Base-by-base conservation (phyloP, 2,888 invertebrate genomes). In the Drosophila barbarae region DNA sequence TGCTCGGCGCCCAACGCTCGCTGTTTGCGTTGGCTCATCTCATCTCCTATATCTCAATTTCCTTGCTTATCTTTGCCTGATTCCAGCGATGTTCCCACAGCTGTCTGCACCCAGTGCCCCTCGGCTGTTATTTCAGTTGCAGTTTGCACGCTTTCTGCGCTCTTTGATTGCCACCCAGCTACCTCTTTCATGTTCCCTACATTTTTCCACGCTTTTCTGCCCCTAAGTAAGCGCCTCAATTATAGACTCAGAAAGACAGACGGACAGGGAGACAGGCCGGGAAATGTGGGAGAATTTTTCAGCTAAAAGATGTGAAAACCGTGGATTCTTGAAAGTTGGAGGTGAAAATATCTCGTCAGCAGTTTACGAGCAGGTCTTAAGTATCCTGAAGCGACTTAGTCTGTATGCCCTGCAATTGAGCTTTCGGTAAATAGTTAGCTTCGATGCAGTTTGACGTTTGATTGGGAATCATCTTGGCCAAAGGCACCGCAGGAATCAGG, bases 121-220 rank as follows among this genome's bases (percentile, higher is more conserved):
- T 61, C 49, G 79, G 84, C 77, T 79, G 81, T 83, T 80, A 80
- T 79, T 83, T 72, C 78, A 79, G 79, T 80, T 80, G 84, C 75
- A 80, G 77, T 74, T 71, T 44, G 18, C 21, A 15, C 30, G 8
- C n/a, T 47, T 47, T 60, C 42, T 42, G 18, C 51, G 42, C 71
- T 75, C 71, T 75, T 73, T 80, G 77, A 77, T 80, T 77, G 81
- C 77, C 63, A 21, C 23, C 32, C 12, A 50, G 77, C 46, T 13
- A 13, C 30, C 18, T 30, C 74, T 56, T 69, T 69, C 58, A 65
- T 63, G 60, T 18, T n/a, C 30, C 12, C 34, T 3, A 13, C 34
- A 23, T 34, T 46, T 35, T 41, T 47, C 35, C 47, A 6, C 38
- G 23, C 26, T 36, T 34, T 46, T 50, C 46, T 30, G 28, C 68